phyloP scores from a whole-genome alignment of 2,113 vertebrate species.

The Thamnophis sirtalis region DNA sequence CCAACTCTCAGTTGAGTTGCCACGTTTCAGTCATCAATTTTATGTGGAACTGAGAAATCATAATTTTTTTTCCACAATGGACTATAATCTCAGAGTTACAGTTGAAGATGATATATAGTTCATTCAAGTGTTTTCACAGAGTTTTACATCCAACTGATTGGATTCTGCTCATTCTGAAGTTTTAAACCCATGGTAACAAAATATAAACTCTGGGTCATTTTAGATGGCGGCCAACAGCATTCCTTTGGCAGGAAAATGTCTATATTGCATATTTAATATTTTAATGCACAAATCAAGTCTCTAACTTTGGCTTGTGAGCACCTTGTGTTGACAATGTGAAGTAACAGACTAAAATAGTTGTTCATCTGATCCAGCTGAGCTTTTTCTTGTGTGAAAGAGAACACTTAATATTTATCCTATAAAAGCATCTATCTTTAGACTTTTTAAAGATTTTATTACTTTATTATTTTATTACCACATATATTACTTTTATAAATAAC shows the following conservation, averaged over 20 bases:
- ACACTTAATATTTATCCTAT: background rate
- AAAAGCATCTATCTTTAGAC: background rate
- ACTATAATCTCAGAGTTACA: background rate
- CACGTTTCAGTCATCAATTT: constrained; percentile 12
- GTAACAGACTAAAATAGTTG: background rate
- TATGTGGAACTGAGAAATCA: background rate
- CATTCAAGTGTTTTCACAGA: background rate
- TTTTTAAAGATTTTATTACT: background rate
- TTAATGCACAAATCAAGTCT: background rate
- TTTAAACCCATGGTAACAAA: constrained; percentile 11
- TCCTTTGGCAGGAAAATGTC: background rate
- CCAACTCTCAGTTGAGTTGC: background rate
- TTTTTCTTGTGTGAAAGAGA: background rate
- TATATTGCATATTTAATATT: background rate
- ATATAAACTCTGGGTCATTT: background rate
- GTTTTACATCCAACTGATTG: constrained; percentile 9
- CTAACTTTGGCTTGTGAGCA: background rate
- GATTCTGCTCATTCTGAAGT: background rate
- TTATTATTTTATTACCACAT: background rate
- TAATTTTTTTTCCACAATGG: background rate
- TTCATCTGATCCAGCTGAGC: background rate
- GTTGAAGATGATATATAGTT: background rate
- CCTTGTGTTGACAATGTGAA: background rate
- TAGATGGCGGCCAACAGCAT: background rate
- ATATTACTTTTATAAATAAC: background rate